A percentile compares a stretch with the other conserved stretches of the same genome.
These are phyloP conservation scores for Pharmacophagus antenor DNA, from an alignment of 2,888 invertebrate genomes.

Conservation along the genomic window DNA sequence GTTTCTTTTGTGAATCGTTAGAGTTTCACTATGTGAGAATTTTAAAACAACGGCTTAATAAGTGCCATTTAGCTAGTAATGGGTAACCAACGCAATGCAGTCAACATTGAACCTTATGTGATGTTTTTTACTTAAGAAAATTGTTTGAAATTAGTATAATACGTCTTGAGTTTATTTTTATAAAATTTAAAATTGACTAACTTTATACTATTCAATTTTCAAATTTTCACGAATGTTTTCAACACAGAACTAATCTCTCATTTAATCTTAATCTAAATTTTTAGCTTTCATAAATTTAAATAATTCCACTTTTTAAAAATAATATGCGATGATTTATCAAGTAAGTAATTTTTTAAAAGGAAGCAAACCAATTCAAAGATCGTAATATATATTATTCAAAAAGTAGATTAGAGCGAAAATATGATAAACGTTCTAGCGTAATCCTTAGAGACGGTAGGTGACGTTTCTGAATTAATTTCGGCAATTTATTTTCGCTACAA, in stretches of 20 bases:
- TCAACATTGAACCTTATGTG: not conserved
- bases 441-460: slow-evolving; percentile 10
- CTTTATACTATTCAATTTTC: too few relatives aligned
- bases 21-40: slow-evolving; percentile 15
- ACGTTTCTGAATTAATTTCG: slow-evolving; percentile 14
- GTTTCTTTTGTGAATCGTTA: slow-evolving; percentile 26
- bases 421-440: slow-evolving; percentile 6
- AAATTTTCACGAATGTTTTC: too few relatives aligned
- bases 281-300: too few relatives aligned
- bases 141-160: too few relatives aligned
- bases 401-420: slow-evolving; percentile 4
- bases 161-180: too few relatives aligned
- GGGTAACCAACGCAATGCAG: slow-evolving; percentile 11
- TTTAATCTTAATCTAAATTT: too few relatives aligned
- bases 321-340: too few relatives aligned
- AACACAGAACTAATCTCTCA: too few relatives aligned
- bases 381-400: slow-evolving; percentile 1
- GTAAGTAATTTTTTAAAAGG: too few relatives aligned
- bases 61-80: slow-evolving; percentile 22
- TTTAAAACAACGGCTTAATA: slow-evolving; percentile 21
- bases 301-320: too few relatives aligned
- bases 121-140: not conserved
- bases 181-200: too few relatives aligned
- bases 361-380: not conserved
- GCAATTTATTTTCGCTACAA: slow-evolving; percentile 8